Evolutionary conservation across 2,113 vertebrate genomes (phyloP).

Genomic region (Cyrtonyx montezumae): DNA sequence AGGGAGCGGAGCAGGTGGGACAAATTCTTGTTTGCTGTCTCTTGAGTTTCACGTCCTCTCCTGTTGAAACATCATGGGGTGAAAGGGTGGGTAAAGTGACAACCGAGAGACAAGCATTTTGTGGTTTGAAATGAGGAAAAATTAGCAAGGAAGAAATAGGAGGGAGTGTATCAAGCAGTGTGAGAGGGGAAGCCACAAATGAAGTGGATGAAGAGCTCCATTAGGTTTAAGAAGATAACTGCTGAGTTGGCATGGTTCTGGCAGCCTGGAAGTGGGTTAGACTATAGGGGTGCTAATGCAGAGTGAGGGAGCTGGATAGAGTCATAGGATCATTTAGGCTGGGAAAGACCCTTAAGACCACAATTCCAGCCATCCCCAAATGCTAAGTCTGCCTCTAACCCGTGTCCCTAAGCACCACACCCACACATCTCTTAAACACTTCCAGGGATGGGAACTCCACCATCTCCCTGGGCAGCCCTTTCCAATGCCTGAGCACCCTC

Average conservation of each 20-base stretch:
- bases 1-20: not conserved
- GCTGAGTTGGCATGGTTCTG: not conserved
- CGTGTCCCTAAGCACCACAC: not conserved
- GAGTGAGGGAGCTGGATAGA: not conserved
- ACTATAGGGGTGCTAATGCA: accelerated
- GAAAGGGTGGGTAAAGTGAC: not conserved
- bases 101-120: not conserved
- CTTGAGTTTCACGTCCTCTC: not conserved
- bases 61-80: not conserved
- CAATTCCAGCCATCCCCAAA: not conserved
- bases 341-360: not conserved
- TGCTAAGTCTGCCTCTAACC: not conserved
- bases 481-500: not conserved
- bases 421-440: not conserved
- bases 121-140: not conserved
- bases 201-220: not conserved
- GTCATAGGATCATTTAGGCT: not conserved
- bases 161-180: not conserved
- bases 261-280: not conserved
- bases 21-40: accelerated
- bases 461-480: not conserved
- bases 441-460: not conserved
- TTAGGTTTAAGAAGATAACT: not conserved
- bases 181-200: not conserved
- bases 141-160: not conserved